Percentiles rank a stretch among this genome's conserved stretches.
Evolutionary conservation across 2,888 invertebrate species (phyloP).

Genomic region (Lepidonotus clava): DNA sequence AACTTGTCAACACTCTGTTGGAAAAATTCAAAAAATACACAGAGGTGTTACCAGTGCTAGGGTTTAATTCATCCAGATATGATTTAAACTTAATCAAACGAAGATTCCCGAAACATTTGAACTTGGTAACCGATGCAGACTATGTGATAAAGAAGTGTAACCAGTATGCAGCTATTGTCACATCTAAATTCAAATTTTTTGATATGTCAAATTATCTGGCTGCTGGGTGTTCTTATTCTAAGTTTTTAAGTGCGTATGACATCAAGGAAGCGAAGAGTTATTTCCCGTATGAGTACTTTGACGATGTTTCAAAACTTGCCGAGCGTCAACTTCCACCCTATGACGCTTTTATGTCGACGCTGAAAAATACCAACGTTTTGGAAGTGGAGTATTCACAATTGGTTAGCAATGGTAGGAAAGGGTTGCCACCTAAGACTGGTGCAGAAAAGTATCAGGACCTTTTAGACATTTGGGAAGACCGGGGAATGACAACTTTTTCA

Average conservation of each 20-base stretch:
- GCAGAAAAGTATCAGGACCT: background rate
- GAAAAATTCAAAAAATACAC: background rate
- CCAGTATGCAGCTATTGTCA: background rate
- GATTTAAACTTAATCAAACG: slow-evolving; percentile 38
- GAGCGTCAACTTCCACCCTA: background rate
- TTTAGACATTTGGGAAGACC: background rate
- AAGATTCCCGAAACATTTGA: background rate
- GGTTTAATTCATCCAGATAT: slow-evolving; percentile 3
- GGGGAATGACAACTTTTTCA: background rate
- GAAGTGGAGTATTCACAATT: background rate
- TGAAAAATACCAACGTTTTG: background rate
- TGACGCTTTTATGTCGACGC: background rate
- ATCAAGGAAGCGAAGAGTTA: background rate
- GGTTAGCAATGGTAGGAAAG: background rate
- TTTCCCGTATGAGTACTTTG: slow-evolving; percentile 47
- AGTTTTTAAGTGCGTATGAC: slow-evolving; percentile 37
- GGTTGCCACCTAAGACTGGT: background rate
- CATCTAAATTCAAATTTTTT: slow-evolving; percentile 20
- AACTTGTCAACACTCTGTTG: background rate
- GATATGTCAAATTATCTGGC: slow-evolving; percentile 23
- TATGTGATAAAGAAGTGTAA: background rate
- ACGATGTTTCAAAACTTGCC: slow-evolving; percentile 4
- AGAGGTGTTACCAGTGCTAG: background rate
- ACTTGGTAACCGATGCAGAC: background rate
- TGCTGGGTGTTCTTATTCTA: background rate